phyloP scores from a whole-genome alignment of 2,113 vertebrate genomes.

The Varanus salvator region DNA sequence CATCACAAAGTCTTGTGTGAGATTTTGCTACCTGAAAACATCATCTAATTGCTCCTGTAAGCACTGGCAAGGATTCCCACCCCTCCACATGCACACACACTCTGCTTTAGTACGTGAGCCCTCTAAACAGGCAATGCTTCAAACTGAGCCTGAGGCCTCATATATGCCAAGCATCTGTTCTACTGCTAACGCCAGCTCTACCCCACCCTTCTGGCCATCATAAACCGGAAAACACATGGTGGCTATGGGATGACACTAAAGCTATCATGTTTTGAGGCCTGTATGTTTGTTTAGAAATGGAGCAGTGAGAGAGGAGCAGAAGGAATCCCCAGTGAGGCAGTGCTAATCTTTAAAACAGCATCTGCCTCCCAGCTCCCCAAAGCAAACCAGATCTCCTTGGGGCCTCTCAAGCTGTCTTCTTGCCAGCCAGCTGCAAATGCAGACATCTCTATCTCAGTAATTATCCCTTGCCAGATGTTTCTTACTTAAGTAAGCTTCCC shows the following conservation, averaged over 20 bases:
- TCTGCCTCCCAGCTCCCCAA: not conserved
- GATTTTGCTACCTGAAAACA: not conserved
- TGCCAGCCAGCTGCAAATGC: not conserved
- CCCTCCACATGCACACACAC: too few relatives aligned
- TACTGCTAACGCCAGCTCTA: not conserved
- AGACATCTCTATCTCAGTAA: too few relatives aligned
- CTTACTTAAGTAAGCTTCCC: too few relatives aligned
- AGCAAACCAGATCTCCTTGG: not conserved
- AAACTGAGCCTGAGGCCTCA: not conserved
- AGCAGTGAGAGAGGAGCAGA: not conserved
- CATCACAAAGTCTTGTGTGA: not conserved
- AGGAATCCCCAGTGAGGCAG: not conserved
- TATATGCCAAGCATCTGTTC: not conserved
- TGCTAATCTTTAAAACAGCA: not conserved
- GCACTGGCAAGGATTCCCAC: not conserved
- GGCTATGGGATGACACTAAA: not conserved
- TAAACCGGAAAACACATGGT: not conserved
- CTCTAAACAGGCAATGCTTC: not conserved
- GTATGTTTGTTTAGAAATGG: not conserved
- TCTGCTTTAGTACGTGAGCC: too few relatives aligned
- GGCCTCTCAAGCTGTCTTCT: not conserved
- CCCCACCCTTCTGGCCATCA: not conserved
- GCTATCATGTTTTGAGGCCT: not conserved
- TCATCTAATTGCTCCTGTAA: not conserved
- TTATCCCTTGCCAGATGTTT: too few relatives aligned